Base-by-base conservation (phyloP, 2,888 invertebrate species). In the Dermolepida albohirtum region DNA sequence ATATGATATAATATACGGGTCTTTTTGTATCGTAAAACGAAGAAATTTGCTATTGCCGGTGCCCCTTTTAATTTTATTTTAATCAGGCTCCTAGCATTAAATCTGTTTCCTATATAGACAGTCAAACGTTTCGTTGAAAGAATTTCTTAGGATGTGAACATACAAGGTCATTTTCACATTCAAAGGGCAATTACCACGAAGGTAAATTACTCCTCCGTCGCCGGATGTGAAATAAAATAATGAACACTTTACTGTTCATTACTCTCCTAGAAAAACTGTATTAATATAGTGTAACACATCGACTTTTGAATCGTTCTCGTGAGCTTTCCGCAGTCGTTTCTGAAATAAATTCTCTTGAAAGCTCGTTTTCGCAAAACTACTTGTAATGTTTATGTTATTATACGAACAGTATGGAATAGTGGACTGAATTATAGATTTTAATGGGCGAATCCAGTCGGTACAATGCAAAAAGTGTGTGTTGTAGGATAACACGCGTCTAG, bases 171-270 rank as follows among this genome's bases (percentile, higher is more conserved):
- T 27, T 29, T 44, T 16, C 14, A 44, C 44, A 59, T 47, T 55
- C 47, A 44, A 29, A 29, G 10, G 14, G 44, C 44, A 59, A 59
- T 59, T 59, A 59, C 43, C 59, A 59, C 59, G 59, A 44, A 59
- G 44, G 44, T 16, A 59, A 44, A 44, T 59, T 59, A 27, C 59
- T 29, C 17, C 47, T 41, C 55, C 22, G 41, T 11, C 55, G 44
- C 44, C 59, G 59, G 59, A 59, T 59, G 59, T 59, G 59, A 59
- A 44, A 59, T 59, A 59, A 44, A 29, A 29, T 59, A 59, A 59
- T 59, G 59, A 29, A 44, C 44, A 44, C 59, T 59, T 29, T 34
- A 34, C 44, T 27, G 14, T 27, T n/a, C 29, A 5, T 29, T 29
- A 44, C 44, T 12, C 44, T 40, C 44, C n/a, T n/a, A 22, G 22